phyloP scores from a whole-genome alignment of 2,797 vertebrate genomes.

The Chelon auratus region DNA sequence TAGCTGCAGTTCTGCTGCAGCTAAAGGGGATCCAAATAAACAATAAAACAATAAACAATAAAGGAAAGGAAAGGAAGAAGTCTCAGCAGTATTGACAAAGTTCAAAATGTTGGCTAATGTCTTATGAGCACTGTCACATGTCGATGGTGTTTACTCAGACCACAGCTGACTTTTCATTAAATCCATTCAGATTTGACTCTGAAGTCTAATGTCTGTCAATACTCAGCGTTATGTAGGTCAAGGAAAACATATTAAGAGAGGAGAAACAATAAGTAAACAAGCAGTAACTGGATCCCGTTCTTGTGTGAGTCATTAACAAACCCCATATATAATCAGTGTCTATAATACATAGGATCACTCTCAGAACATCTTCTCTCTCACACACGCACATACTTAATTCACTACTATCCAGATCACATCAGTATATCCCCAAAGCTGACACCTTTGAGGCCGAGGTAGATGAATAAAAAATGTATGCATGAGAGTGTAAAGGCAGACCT shows the following conservation, averaged over 20 bases:
- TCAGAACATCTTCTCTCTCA: conserved; percentile 13
- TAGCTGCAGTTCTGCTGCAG: too few relatives aligned
- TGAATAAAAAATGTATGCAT: conserved; percentile 77
- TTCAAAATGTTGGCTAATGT: background rate
- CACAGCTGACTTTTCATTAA: background rate
- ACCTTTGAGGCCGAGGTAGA: conserved; percentile 63
- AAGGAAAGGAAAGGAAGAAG: background rate
- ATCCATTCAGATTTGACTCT: background rate
- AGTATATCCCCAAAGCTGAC: conserved; percentile 52
- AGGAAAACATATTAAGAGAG: background rate
- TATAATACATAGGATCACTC: background rate
- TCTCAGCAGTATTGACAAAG: background rate
- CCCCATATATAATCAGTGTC: background rate
- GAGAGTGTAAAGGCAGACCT: conserved; percentile 67
- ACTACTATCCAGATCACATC: too few relatives aligned
- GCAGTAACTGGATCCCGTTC: background rate
- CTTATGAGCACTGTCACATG: background rate
- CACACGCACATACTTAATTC: background rate
- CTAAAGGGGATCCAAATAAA: too few relatives aligned
- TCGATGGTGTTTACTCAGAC: background rate
- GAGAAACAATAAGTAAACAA: background rate
- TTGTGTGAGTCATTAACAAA: background rate
- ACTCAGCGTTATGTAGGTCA: background rate
- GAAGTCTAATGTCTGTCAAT: background rate
- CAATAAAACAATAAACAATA: too few relatives aligned